Conservation (phyloP, 2,888 invertebrate species). For the Heteromyza rotundicornis region DNA sequence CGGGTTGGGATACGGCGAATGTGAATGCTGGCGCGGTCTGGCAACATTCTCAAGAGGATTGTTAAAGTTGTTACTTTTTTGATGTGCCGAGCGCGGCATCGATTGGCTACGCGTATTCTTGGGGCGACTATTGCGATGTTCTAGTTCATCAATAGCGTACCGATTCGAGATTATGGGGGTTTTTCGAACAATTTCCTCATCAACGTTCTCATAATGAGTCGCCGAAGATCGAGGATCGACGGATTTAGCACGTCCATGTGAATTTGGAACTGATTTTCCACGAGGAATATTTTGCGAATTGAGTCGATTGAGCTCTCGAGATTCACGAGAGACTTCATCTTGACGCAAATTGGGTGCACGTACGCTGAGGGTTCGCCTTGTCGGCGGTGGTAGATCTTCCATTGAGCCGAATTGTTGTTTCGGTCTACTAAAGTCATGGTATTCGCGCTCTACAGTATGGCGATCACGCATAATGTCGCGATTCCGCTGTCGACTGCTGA, state of each 20-base stretch:
- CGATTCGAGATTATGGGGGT: constrained; percentile 74
- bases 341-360: constrained; percentile 42
- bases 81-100: constrained; percentile 56
- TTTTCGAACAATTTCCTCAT: constrained; percentile 62
- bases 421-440: constrained; percentile 53
- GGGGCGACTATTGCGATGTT: constrained; percentile 27
- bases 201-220: constrained; percentile 51
- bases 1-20: constrained; percentile 34
- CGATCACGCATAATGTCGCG: constrained; percentile 60
- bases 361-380: constrained; percentile 54
- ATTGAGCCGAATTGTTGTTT: constrained; percentile 51
- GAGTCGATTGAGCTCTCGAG: constrained; percentile 49
- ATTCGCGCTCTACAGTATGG: constrained; percentile 64
- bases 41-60: constrained; percentile 15
- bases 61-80: constrained; percentile 25
- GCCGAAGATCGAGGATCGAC: constrained; percentile 53
- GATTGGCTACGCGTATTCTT: constrained; percentile 52
- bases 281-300: constrained; percentile 38
- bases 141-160: constrained; percentile 69
- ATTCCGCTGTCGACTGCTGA: constrained; percentile 53
- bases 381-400: constrained; percentile 47
- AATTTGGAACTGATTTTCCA: constrained; percentile 44
- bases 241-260: constrained; percentile 51
- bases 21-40: constrained; percentile 23
- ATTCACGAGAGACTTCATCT: constrained; percentile 35